Conservation (phyloP, 1,140 invertebrate species). For the Drosophila teissieri region DNA sequence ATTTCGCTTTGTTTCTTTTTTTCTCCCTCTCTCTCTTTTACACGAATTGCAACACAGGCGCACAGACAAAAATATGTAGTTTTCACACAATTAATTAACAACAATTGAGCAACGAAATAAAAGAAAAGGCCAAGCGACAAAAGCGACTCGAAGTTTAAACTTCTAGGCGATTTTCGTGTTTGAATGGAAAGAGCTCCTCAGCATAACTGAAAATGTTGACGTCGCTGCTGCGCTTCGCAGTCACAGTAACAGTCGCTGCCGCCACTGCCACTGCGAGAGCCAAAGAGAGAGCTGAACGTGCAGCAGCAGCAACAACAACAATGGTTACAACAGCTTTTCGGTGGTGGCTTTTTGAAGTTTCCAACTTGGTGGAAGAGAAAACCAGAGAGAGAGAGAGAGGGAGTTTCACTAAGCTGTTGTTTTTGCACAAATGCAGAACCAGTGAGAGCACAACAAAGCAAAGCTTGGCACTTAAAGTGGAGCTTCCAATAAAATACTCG, state of each 20-base stretch:
- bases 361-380: slow-evolving; percentile 4
- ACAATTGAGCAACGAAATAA: slow-evolving; percentile 50
- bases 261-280: slow-evolving; percentile 18
- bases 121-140: slow-evolving; percentile 56
- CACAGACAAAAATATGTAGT: slow-evolving; percentile 16
- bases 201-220: slow-evolving; percentile 78
- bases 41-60: slow-evolving; percentile 17
- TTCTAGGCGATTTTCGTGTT: slow-evolving; percentile 71
- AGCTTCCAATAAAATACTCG: slow-evolving; percentile 1
- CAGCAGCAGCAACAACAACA: slow-evolving; percentile 39
- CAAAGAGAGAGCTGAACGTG: slow-evolving; percentile 20
- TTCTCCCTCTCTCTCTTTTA: neutral
- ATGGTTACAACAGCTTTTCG: slow-evolving; percentile 65
- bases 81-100: slow-evolving; percentile 47
- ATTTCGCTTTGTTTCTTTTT: slow-evolving; percentile 6
- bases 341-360: slow-evolving; percentile 75
- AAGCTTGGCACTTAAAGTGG: slow-evolving; percentile 53
- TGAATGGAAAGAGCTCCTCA: slow-evolving; percentile 77
- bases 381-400: slow-evolving; percentile 2
- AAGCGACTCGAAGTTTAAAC: slow-evolving; percentile 44
- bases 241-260: slow-evolving; percentile 12
- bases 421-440: slow-evolving; percentile 52
- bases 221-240: slow-evolving; percentile 39
- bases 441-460: slow-evolving; percentile 41
- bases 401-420: slow-evolving; percentile 25